Percentiles rank a stretch among this genome's conserved stretches.
Evolutionary conservation across 1,140 invertebrate genomes (phyloP).

Genomic region (Ceratina japonica): DNA sequence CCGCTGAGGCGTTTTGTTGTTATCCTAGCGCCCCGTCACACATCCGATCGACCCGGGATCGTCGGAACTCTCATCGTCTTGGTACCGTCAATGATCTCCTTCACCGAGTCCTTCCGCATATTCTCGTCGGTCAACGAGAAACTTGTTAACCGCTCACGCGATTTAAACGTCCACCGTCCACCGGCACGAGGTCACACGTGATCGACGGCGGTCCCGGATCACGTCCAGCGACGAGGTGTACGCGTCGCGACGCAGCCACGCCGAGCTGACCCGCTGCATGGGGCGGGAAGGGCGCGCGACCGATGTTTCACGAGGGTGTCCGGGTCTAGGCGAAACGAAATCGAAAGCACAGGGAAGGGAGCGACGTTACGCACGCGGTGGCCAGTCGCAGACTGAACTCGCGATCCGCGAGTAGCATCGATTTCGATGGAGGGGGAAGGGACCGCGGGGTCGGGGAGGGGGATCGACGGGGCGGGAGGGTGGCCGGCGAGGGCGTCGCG

Average conservation of each 20-base stretch:
- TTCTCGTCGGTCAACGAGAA: not conserved
- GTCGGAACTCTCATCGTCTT: slow-evolving; percentile 15
- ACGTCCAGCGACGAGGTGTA: no score
- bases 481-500: slow-evolving; percentile 48
- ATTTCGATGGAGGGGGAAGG: slow-evolving; percentile 65
- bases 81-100: not conserved
- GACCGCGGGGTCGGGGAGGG: slow-evolving; percentile 41
- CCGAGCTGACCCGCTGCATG: not conserved
- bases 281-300: not conserved
- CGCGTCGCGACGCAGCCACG: not conserved
- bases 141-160: not conserved
- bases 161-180: not conserved
- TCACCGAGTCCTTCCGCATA: slow-evolving; percentile 35
- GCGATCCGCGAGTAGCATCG: slow-evolving; percentile 68
- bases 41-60: slow-evolving; percentile 57
- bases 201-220: not conserved
- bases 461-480: slow-evolving; percentile 24
- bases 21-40: slow-evolving; percentile 45
- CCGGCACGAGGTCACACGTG: slow-evolving; percentile 19
- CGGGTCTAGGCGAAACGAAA: not conserved
- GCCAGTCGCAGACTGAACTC: slow-evolving; percentile 69
- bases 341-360: slow-evolving; percentile 23
- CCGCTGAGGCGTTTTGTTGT: slow-evolving; percentile 39
- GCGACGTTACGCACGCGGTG: slow-evolving; percentile 63
- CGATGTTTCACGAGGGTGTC: not conserved